Percentiles rank a stretch among this genome's conserved stretches.
phyloP scores from a whole-genome alignment of 2,797 vertebrate species.

The Diplodus sargus region DNA sequence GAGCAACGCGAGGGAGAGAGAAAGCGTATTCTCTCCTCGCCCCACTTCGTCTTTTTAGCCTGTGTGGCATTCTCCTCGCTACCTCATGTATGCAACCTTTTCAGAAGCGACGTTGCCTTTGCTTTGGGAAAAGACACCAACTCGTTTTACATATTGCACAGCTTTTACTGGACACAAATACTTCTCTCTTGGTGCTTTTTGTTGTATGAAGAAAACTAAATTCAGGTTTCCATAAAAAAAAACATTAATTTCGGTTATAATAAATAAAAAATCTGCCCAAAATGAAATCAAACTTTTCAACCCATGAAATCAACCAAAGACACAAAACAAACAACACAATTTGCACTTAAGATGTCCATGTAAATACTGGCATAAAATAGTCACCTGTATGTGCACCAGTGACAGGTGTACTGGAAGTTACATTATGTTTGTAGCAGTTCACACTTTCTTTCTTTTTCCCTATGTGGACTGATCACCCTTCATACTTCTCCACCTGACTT shows the following conservation, averaged over 20 bases:
- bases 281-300: background rate
- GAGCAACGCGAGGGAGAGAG: conserved; percentile 73
- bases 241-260: background rate
- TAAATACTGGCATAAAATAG: background rate
- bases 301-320: background rate
- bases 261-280: no score
- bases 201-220: background rate
- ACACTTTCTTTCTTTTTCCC: no score
- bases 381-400: no score
- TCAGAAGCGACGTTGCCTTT: conserved; percentile 54
- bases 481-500: no score
- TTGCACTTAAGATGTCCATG: background rate
- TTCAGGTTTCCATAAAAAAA: conserved; percentile 16
- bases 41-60: conserved; percentile 72
- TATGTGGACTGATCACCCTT: no score
- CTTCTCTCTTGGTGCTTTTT: conserved; percentile 29
- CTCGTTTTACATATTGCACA: conserved; percentile 50
- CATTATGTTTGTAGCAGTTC: no score
- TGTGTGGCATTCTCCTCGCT: conserved; percentile 72
- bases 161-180: conserved; percentile 34
- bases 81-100: conserved; percentile 79
- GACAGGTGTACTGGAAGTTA: no score
- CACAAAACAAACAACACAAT: background rate
- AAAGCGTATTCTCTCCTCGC: conserved; percentile 66
- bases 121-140: conserved; percentile 45